These are phyloP conservation scores for Thaleichthys pacificus DNA, from an alignment of 2,797 vertebrate species.

Conservation along the genomic window DNA sequence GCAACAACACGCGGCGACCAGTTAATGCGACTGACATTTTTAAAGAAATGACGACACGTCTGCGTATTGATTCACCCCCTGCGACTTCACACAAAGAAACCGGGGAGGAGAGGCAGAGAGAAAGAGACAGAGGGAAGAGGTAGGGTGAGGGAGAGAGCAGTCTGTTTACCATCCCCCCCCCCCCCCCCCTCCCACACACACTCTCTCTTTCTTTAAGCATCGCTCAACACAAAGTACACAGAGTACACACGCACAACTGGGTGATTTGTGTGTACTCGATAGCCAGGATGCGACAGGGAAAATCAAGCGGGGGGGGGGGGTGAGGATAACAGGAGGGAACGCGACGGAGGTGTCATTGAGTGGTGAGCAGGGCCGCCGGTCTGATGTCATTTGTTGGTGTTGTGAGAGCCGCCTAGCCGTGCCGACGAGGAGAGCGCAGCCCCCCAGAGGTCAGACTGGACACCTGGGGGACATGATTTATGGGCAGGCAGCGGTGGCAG, in stretches of 20 bases:
- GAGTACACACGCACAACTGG: slow-evolving; percentile 3
- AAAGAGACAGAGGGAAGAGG: slow-evolving; percentile 1
- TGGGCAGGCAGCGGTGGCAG: slow-evolving; percentile 21
- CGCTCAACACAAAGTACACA: slow-evolving; percentile 11
- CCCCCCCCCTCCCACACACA: neutral
- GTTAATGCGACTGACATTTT: slow-evolving; percentile 29
- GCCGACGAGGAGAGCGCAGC: neutral
- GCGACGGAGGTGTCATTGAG: neutral
- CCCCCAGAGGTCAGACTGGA: slow-evolving; percentile 4
- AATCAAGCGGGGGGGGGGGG: neutral
- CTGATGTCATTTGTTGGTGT: slow-evolving; percentile 21
- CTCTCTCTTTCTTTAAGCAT: slow-evolving; percentile 2
- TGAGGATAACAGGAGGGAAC: neutral
- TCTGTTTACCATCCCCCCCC: slow-evolving; percentile 2
- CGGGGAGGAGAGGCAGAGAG: neutral
- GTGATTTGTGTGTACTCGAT: neutral
- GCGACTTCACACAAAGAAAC: neutral
- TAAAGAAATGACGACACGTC: slow-evolving; percentile 20
- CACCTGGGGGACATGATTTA: slow-evolving; percentile 35
- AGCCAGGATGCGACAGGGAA: neutral
- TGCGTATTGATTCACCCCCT: slow-evolving; percentile 12
- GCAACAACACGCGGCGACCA: slow-evolving; percentile 3
- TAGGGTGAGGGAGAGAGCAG: neutral
- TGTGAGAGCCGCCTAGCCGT: neutral
- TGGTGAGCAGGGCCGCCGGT: neutral